These are phyloP conservation scores for Furcifer pardalis DNA, from an alignment of 2,797 vertebrate species.

Conservation along the genomic window DNA sequence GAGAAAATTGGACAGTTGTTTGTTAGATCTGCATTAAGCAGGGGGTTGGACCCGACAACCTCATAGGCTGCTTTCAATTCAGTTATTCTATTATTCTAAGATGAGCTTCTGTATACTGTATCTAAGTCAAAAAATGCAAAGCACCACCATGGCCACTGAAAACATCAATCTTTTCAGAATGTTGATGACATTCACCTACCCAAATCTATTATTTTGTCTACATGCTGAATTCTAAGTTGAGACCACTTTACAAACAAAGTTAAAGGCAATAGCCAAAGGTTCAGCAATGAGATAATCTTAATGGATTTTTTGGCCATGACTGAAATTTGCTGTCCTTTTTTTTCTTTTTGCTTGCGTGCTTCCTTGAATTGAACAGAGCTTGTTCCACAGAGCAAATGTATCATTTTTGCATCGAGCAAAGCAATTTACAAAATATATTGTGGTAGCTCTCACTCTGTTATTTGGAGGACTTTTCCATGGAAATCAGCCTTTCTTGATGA, in stretches of 20 bases:
- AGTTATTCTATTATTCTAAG: too few relatives aligned
- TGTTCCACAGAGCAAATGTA: conserved; percentile 34
- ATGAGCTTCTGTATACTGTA: too few relatives aligned
- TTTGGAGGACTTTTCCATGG: conserved; percentile 47
- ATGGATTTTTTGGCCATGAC: not conserved
- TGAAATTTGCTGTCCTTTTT: not conserved
- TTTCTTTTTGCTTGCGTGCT: conserved; percentile 5
- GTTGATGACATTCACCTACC: not conserved
- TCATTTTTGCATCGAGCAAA: conserved; percentile 33
- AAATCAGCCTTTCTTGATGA: conserved; percentile 52
- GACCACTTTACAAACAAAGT: not conserved
- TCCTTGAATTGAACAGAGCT: conserved; percentile 16
- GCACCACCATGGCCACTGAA: not conserved
- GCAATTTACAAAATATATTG: conserved; percentile 20
- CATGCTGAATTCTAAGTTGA: not conserved
- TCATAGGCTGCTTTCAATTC: too few relatives aligned
- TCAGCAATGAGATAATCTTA: conserved; percentile 1
- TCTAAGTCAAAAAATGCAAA: not conserved
- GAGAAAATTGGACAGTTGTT: too few relatives aligned
- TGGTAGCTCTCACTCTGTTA: conserved; percentile 55
- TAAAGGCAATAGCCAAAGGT: not conserved
- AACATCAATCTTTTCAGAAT: not conserved
- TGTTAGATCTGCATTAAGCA: too few relatives aligned
- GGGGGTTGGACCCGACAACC: too few relatives aligned
- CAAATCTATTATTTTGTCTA: not conserved